Evolutionary conservation across 2,797 vertebrate genomes (phyloP).

Genomic region (Gymnoscopelus braueri): DNA sequence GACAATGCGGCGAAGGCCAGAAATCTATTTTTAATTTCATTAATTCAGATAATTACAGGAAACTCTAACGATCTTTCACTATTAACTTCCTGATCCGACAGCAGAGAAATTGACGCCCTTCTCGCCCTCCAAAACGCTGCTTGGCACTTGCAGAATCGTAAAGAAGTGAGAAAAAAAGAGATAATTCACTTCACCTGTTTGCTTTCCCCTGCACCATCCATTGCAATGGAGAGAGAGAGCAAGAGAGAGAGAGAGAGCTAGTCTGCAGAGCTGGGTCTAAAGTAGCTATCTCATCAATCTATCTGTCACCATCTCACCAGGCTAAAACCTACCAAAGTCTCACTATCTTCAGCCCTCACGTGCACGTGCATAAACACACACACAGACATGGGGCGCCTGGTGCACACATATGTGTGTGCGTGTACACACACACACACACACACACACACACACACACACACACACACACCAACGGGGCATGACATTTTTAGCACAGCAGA

Average conservation of each 20-base stretch:
- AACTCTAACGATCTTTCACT: background rate
- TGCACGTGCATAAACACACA: too few relatives aligned
- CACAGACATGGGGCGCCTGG: too few relatives aligned
- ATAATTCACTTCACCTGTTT: background rate
- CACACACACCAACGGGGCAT: background rate
- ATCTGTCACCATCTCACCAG: slow-evolving; percentile 57
- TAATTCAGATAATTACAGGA: background rate
- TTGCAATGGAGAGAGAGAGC: background rate
- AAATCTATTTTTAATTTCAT: background rate
- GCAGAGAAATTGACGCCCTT: background rate
- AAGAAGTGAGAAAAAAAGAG: background rate
- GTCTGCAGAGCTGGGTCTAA: slow-evolving; percentile 29
- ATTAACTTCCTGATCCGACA: background rate
- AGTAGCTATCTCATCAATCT: slow-evolving; percentile 56
- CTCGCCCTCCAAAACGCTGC: too few relatives aligned
- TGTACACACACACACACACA: slow-evolving; percentile 22
- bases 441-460: slow-evolving; percentile 43
- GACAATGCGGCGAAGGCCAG: too few relatives aligned
- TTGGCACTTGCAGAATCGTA: too few relatives aligned
- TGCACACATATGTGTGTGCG: background rate
- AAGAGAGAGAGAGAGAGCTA: slow-evolving; percentile 3
- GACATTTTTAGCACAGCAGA: slow-evolving; percentile 63
- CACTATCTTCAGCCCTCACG: too few relatives aligned
- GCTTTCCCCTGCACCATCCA: too few relatives aligned
- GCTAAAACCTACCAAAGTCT: slow-evolving; percentile 44